phyloP scores from a whole-genome alignment of 2,113 vertebrate genomes.

The Chaetorhynchus papuensis region DNA sequence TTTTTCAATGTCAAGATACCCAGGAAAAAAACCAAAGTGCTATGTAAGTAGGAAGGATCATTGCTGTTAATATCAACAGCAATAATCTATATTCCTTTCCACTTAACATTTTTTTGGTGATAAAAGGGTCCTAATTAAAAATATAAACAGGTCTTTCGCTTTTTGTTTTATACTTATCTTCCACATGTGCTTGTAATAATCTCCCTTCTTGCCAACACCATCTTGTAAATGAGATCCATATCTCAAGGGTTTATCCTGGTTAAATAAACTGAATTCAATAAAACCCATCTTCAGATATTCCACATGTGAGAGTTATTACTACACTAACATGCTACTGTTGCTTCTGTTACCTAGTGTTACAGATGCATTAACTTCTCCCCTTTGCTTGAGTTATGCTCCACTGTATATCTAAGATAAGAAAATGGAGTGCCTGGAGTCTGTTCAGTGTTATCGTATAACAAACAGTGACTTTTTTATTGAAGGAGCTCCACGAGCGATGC shows the following conservation, averaged over 20 bases:
- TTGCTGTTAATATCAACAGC: neutral
- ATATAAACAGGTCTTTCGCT: constrained; percentile 51
- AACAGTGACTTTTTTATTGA: constrained; percentile 79
- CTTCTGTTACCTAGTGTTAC: constrained; percentile 75
- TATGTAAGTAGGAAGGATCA: neutral
- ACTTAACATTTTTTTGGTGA: constrained; percentile 34
- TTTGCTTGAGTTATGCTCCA: constrained; percentile 72
- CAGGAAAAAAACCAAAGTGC: neutral
- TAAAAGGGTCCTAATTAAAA: constrained; percentile 51
- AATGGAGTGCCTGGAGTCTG: constrained; percentile 76
- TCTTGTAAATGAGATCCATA: constrained; percentile 82
- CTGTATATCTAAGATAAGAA: constrained; percentile 81
- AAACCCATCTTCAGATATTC: constrained; percentile 75
- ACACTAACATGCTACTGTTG: constrained; percentile 76
- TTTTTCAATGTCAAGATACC: neutral
- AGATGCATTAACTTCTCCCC: constrained; percentile 70
- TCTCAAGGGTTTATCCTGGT: constrained; percentile 75
- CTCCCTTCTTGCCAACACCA: constrained; percentile 72
- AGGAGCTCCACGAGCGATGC: constrained; percentile 63
- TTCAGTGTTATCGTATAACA: constrained; percentile 76
- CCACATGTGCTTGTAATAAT: constrained; percentile 75
- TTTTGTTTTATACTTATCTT: constrained; percentile 72
- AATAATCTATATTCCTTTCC: neutral
- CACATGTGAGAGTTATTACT: constrained; percentile 77
- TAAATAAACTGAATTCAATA: constrained; percentile 83